phyloP scores from a whole-genome alignment of 2,113 vertebrate genomes.

The Mobula hypostoma region DNA sequence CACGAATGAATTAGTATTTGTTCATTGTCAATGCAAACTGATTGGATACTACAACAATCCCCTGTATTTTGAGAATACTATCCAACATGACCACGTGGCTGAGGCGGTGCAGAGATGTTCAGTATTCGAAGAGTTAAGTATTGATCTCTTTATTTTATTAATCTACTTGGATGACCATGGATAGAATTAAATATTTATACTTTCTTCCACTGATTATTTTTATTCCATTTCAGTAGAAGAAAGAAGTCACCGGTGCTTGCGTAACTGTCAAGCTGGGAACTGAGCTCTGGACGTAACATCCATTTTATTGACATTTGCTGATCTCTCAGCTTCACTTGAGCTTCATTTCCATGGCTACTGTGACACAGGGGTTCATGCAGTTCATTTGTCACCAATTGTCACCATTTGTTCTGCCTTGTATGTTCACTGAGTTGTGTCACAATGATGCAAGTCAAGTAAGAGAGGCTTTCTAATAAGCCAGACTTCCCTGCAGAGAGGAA shows the following conservation, averaged over 20 bases:
- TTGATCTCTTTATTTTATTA: background rate
- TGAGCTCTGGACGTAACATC: slow-evolving; percentile 41
- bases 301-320: slow-evolving; percentile 45
- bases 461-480: slow-evolving; percentile 55
- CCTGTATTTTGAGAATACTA: background rate
- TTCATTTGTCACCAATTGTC: slow-evolving; percentile 92
- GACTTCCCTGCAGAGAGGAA: slow-evolving; percentile 44
- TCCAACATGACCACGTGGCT: background rate
- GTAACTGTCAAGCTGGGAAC: slow-evolving; percentile 44
- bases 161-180: slow-evolving; percentile 1
- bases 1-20: background rate
- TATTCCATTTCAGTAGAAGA: background rate
- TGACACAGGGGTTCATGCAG: slow-evolving; percentile 62
- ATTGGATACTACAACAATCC: background rate
- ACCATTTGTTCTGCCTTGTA: slow-evolving; percentile 68
- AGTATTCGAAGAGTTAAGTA: slow-evolving; percentile 20
- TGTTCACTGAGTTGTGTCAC: slow-evolving; percentile 65
- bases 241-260: slow-evolving; percentile 44
- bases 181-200: slow-evolving; percentile 23
- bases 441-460: slow-evolving; percentile 49
- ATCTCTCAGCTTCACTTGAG: slow-evolving; percentile 45
- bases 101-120: background rate
- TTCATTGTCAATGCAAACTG: background rate
- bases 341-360: slow-evolving; percentile 65
- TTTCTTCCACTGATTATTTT: background rate